These are phyloP conservation scores for Danio tinwini DNA, from an alignment of 2,797 vertebrate species.

Conservation along the genomic window DNA sequence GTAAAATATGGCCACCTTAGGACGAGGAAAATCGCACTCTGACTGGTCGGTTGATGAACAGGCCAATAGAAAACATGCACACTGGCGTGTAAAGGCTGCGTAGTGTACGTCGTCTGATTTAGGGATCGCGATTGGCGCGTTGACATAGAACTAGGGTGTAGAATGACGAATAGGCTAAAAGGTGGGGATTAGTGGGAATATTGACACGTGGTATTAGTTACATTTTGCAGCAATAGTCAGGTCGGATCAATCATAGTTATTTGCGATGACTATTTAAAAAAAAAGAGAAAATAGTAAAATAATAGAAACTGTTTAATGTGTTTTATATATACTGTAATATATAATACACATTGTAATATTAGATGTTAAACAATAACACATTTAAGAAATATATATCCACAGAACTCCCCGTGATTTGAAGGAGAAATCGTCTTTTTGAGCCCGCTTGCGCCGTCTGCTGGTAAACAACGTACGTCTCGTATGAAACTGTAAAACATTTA, in stretches of 20 bases:
- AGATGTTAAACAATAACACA: neutral
- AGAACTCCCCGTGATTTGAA: neutral
- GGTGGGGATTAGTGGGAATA: neutral
- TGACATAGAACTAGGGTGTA: neutral
- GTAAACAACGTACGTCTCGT: neutral
- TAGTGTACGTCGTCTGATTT: neutral
- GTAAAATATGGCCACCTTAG: conserved; percentile 21
- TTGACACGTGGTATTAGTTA: neutral
- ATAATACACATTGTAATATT: neutral
- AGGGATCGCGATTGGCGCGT: conserved; percentile 5
- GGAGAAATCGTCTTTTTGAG: neutral
- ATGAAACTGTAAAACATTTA: neutral
- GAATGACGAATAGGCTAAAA: accelerated
- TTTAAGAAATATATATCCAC: neutral
- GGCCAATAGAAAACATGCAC: conserved; percentile 54
- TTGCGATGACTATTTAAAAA: neutral
- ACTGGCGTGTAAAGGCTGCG: conserved; percentile 26
- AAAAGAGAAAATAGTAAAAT: too few species aligned
- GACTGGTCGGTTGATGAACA: conserved; percentile 48
- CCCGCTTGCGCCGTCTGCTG: neutral
- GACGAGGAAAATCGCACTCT: conserved; percentile 9
- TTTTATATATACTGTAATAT: too few species aligned
- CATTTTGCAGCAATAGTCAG: neutral
- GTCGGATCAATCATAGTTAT: neutral
- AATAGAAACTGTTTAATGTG: neutral